phyloP scores from a whole-genome alignment of 2,888 invertebrate species.

The Lasioglossum figueresi region DNA sequence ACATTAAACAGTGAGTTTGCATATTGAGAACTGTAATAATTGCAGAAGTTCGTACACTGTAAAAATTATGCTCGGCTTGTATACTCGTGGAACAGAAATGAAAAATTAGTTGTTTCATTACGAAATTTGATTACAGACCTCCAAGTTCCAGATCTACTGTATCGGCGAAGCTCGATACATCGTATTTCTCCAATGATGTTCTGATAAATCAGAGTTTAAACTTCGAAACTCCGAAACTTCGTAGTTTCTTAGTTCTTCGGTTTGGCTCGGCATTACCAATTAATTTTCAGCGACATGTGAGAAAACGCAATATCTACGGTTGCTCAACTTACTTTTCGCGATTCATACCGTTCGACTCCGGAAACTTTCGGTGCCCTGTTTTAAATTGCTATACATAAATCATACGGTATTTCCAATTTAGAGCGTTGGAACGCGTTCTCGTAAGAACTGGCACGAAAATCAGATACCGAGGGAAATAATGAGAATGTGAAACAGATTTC shows the following conservation, averaged over 20 bases:
- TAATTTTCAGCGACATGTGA: conserved; percentile 38
- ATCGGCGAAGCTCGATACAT: conserved; percentile 12
- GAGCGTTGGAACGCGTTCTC: background rate
- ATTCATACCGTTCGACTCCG: background rate
- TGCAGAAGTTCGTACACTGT: background rate
- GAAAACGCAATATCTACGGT: background rate
- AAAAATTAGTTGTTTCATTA: background rate
- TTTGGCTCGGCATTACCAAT: conserved; percentile 25
- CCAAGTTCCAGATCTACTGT: background rate
- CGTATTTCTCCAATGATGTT: conserved; percentile 32
- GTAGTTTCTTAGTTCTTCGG: background rate
- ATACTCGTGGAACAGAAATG: background rate
- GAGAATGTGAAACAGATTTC: background rate
- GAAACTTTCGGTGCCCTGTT: background rate
- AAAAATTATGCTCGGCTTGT: background rate
- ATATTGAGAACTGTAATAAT: background rate
- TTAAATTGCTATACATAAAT: conserved; percentile 18
- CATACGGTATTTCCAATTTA: background rate
- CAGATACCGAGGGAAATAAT: background rate
- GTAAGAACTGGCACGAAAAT: background rate
- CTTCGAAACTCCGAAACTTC: background rate
- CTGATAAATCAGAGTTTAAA: conserved; percentile 11
- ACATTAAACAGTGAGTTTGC: background rate
- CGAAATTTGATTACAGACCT: background rate
- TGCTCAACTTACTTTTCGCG: background rate